Conservation (phyloP, 2,888 invertebrate genomes). For the Leptopilina syphax region DNA sequence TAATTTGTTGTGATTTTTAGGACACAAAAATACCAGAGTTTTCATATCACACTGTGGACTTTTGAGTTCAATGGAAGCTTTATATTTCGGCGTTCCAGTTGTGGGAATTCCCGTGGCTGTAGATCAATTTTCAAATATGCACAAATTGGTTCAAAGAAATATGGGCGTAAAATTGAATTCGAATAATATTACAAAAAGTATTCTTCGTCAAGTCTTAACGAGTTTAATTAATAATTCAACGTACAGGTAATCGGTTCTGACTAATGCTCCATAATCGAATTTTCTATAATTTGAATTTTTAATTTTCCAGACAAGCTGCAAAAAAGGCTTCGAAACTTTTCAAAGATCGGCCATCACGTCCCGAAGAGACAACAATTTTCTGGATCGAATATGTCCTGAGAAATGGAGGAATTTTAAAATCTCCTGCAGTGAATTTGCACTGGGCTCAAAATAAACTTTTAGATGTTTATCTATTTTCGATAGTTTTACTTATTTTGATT, state of each 20-base stretch:
- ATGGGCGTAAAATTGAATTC: slow-evolving; percentile 58
- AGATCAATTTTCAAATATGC: slow-evolving; percentile 64
- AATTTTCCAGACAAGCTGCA: slow-evolving; percentile 36
- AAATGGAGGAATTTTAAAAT: slow-evolving; percentile 56
- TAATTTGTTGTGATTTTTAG: slow-evolving; percentile 7
- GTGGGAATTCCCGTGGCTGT: slow-evolving; percentile 61
- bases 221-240: slow-evolving; percentile 60
- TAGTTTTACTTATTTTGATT: not conserved
- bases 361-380: slow-evolving; percentile 59
- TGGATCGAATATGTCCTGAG: slow-evolving; percentile 63
- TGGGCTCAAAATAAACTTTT: slow-evolving; percentile 53
- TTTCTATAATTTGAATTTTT: too few relatives aligned
- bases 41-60: slow-evolving; percentile 67
- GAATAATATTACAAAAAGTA: slow-evolving; percentile 56
- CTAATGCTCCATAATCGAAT: too few relatives aligned
- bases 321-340: slow-evolving; percentile 44
- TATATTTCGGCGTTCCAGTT: slow-evolving; percentile 59
- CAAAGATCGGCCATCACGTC: slow-evolving; percentile 59
- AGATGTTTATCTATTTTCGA: slow-evolving; percentile 57
- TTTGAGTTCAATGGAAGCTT: slow-evolving; percentile 61
- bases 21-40: slow-evolving; percentile 64
- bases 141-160: slow-evolving; percentile 57
- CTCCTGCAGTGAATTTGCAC: slow-evolving; percentile 56
- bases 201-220: slow-evolving; percentile 58
- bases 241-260: slow-evolving; percentile 53